A percentile compares a stretch with the other conserved stretches of the same genome.
Conservation (phyloP, 2,888 invertebrate species). For the Leptinotarsa rubiginosa region DNA sequence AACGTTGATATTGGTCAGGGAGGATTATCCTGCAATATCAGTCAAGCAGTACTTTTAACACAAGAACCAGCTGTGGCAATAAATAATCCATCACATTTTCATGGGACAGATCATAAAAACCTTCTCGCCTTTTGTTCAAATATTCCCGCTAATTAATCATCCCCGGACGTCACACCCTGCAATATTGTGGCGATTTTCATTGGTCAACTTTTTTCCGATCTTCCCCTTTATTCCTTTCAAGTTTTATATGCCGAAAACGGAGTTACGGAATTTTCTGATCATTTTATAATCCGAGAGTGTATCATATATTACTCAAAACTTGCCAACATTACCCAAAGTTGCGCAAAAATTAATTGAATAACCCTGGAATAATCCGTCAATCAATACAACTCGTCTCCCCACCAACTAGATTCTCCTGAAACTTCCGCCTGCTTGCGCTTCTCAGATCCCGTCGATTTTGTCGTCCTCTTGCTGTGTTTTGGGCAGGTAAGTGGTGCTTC, state of each 20-base stretch:
- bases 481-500: constrained; percentile 52
- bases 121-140: constrained; percentile 38
- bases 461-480: constrained; percentile 59
- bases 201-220: constrained; percentile 54
- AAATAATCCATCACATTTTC: background rate
- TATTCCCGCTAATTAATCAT: constrained; percentile 51
- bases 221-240: constrained; percentile 51
- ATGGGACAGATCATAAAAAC: background rate
- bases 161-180: constrained; percentile 50
- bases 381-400: constrained; percentile 58
- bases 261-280: background rate
- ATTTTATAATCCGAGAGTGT: background rate
- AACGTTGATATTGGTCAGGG: too few relatives aligned
- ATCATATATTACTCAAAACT: background rate
- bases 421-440: constrained; percentile 61
- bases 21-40: too few relatives aligned
- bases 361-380: constrained; percentile 43
- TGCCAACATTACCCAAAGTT: constrained; percentile 3
- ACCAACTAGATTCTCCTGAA: constrained; percentile 55
- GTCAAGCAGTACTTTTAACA: background rate
- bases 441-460: constrained; percentile 58
- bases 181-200: constrained; percentile 46
- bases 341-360: constrained; percentile 20
- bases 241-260: background rate
- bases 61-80: background rate